Percentiles rank a stretch among this genome's conserved stretches.
These are phyloP conservation scores for Hyposoter dolosus DNA, from an alignment of 2,888 invertebrate genomes.

Conservation along the genomic window DNA sequence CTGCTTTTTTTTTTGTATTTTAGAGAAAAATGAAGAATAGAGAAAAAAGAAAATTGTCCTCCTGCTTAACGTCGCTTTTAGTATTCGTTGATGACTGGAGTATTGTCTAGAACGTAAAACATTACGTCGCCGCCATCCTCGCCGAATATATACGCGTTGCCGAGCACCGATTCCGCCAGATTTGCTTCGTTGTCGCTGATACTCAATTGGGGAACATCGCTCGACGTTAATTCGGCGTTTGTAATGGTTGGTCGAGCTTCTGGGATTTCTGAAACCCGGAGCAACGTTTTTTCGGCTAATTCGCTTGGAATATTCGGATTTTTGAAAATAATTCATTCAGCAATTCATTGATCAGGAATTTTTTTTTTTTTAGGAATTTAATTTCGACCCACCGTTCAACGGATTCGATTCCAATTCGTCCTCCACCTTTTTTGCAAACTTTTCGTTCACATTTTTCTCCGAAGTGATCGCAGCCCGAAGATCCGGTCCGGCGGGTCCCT, in stretches of 20 bases:
- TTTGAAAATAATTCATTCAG: neutral
- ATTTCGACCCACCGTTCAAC: constrained; percentile 54
- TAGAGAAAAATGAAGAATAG: too few species aligned
- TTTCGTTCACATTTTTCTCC: constrained; percentile 15
- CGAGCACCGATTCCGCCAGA: constrained; percentile 71
- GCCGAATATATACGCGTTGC: constrained; percentile 72
- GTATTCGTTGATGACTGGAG: constrained; percentile 66
- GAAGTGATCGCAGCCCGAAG: constrained; percentile 40
- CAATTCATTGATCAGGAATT: neutral
- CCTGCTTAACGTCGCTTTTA: constrained; percentile 4
- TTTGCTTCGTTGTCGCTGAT: constrained; percentile 71
- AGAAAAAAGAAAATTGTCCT: neutral
- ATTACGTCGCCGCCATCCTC: constrained; percentile 73
- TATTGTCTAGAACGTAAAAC: constrained; percentile 72
- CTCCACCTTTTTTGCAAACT: constrained; percentile 17
- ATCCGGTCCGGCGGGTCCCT: neutral
- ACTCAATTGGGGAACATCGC: constrained; percentile 71
- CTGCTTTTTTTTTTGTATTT: too few species aligned
- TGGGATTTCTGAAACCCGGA: constrained; percentile 64
- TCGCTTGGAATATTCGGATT: constrained; percentile 2
- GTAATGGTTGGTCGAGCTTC: constrained; percentile 35
- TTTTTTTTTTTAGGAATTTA: neutral
- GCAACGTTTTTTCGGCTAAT: constrained; percentile 60
- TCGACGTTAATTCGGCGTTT: constrained; percentile 54
- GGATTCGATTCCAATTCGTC: constrained; percentile 36